phyloP scores from a whole-genome alignment of 2,113 vertebrate genomes.

The Pseudopodoces humilis region DNA sequence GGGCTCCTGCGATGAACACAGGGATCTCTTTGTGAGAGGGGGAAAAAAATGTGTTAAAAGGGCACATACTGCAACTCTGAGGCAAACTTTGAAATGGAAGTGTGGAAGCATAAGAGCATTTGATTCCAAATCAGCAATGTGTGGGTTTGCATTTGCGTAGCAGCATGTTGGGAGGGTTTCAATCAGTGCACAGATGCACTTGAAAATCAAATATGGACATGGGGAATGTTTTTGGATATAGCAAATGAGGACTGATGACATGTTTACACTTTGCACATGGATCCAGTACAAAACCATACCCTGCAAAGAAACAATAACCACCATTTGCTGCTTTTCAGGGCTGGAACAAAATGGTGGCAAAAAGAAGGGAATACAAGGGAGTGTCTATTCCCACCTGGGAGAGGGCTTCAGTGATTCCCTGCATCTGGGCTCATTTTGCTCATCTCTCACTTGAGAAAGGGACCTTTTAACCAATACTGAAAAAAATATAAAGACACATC shows the following conservation, averaged over 20 bases:
- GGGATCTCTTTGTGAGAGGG: conserved; percentile 55
- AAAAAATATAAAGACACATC: not conserved
- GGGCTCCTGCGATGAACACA: conserved; percentile 49
- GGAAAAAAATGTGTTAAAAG: conserved; percentile 47
- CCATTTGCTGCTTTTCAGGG: conserved; percentile 78
- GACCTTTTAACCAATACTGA: not conserved
- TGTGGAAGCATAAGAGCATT: conserved; percentile 70
- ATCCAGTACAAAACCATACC: conserved; percentile 79
- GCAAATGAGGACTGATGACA: conserved; percentile 82
- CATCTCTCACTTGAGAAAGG: not conserved
- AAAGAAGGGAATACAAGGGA: conserved; percentile 46
- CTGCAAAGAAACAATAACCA: conserved; percentile 79
- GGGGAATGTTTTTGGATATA: conserved; percentile 81
- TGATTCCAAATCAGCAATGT: conserved; percentile 77
- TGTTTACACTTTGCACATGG: conserved; percentile 80
- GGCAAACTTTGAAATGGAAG: conserved; percentile 73
- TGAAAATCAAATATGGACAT: conserved; percentile 82
- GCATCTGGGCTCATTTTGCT: conserved; percentile 21
- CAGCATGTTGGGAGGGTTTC: conserved; percentile 80
- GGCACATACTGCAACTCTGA: conserved; percentile 70
- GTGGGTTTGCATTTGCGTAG: conserved; percentile 77
- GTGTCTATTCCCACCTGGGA: conserved; percentile 38
- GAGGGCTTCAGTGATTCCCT: not conserved
- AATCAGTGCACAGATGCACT: conserved; percentile 82
- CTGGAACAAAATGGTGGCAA: conserved; percentile 77